Evolutionary conservation across 2,888 invertebrate genomes (phyloP).

Genomic region (Allophyes oxyacanthae): DNA sequence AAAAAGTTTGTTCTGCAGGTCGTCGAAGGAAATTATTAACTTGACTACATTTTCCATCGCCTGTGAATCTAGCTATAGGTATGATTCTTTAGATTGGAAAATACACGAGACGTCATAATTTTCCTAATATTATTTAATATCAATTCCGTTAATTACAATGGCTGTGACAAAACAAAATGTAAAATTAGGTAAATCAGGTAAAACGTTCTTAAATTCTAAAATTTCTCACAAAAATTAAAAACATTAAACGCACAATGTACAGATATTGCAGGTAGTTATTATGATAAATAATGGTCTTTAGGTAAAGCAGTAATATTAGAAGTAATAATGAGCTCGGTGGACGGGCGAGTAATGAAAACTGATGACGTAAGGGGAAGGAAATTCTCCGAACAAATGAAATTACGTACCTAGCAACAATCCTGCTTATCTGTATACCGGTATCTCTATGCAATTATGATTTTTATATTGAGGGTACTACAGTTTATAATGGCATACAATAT

Average conservation of each 20-base stretch:
- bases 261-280: constrained; percentile 53
- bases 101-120: too few relatives aligned
- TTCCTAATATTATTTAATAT: too few relatives aligned
- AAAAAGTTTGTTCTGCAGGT: constrained; percentile 25
- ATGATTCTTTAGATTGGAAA: too few relatives aligned
- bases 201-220: too few relatives aligned
- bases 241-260: constrained; percentile 46
- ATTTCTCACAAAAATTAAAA: too few relatives aligned
- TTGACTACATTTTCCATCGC: constrained; percentile 18
- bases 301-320: constrained; percentile 64
- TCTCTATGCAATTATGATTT: constrained; percentile 21
- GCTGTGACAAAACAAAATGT: too few relatives aligned
- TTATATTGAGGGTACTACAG: constrained; percentile 8
- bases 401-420: constrained; percentile 35
- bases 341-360: constrained; percentile 68
- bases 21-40: constrained; percentile 27
- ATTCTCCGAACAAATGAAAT: constrained; percentile 59
- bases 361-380: constrained; percentile 62
- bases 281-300: constrained; percentile 67
- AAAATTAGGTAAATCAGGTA: too few relatives aligned
- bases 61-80: too few relatives aligned
- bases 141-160: too few relatives aligned
- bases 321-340: constrained; percentile 66
- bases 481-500: constrained; percentile 5
- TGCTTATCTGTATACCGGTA: constrained; percentile 28